These are phyloP conservation scores for Chitala chitala DNA, from an alignment of 2,113 vertebrate species.

Conservation along the genomic window DNA sequence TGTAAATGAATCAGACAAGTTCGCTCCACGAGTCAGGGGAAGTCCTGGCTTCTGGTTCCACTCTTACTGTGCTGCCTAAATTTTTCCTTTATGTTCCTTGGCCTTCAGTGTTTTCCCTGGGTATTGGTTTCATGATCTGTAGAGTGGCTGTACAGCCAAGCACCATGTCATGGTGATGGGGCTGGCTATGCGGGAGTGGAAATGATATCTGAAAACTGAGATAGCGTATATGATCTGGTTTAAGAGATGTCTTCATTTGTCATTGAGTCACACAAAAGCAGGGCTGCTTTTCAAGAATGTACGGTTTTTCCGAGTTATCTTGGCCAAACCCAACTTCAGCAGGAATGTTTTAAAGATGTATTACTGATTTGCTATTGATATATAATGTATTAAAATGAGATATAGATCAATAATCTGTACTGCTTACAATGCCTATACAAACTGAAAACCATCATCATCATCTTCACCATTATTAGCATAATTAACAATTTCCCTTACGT, in stretches of 20 bases:
- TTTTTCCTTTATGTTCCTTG: neutral
- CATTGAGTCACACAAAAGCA: neutral
- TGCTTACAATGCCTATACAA: too few species aligned
- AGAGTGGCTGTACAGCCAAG: neutral
- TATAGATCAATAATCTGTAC: too few species aligned
- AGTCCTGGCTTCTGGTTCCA: neutral
- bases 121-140: neutral
- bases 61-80: neutral
- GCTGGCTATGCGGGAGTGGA: neutral
- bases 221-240: neutral
- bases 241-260: neutral
- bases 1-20: conserved; percentile 27
- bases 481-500: too few species aligned
- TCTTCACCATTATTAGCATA: neutral
- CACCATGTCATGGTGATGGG: neutral
- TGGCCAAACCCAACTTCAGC: neutral
- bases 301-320: neutral
- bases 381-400: neutral
- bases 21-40: neutral
- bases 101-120: neutral
- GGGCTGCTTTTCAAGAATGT: neutral
- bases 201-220: neutral
- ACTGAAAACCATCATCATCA: neutral
- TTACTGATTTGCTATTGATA: neutral
- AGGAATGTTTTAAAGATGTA: conserved; percentile 7